Evolutionary conservation across 37 sponge, comb jelly and placozoan species (phyloP).

Genomic region (Crambe crambe): DNA sequence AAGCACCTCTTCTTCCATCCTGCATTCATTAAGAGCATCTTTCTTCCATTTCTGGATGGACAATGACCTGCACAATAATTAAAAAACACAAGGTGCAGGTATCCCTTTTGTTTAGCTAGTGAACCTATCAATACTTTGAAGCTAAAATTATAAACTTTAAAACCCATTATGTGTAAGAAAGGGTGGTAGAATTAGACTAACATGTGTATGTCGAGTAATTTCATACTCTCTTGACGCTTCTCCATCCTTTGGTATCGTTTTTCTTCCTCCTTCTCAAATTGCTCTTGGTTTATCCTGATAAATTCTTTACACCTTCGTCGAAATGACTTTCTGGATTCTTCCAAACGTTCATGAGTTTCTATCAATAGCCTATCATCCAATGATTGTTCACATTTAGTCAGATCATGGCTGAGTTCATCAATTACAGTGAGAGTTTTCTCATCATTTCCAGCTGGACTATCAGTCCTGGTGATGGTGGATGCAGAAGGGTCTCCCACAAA

Average conservation of each 20-base stretch:
- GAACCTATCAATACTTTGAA: too few species aligned
- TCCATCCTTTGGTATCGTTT: background rate
- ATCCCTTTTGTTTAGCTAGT: background rate
- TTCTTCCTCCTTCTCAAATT: background rate
- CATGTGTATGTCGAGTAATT: background rate
- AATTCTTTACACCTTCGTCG: background rate
- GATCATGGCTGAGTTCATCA: slow-evolving; percentile 5
- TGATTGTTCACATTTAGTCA: slow-evolving; percentile 3
- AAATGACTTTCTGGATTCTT: background rate
- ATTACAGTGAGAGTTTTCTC: slow-evolving; percentile 2
- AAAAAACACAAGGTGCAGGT: background rate
- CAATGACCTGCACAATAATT: background rate
- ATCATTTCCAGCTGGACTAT: background rate
- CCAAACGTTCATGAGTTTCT: background rate
- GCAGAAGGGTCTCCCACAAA: too few species aligned
- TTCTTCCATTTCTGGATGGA: background rate
- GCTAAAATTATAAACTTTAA: too few species aligned
- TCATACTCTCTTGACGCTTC: background rate
- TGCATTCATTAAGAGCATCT: background rate
- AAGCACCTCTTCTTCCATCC: slow-evolving; percentile 2
- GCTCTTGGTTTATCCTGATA: background rate
- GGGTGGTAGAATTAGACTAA: background rate
- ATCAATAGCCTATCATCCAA: slow-evolving; percentile 18
- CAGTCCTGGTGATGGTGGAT: too few species aligned
- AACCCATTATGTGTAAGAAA: background rate